Evolutionary conservation across 2,888 invertebrate genomes (phyloP).

Genomic region (Polydrusus cervinus): DNA sequence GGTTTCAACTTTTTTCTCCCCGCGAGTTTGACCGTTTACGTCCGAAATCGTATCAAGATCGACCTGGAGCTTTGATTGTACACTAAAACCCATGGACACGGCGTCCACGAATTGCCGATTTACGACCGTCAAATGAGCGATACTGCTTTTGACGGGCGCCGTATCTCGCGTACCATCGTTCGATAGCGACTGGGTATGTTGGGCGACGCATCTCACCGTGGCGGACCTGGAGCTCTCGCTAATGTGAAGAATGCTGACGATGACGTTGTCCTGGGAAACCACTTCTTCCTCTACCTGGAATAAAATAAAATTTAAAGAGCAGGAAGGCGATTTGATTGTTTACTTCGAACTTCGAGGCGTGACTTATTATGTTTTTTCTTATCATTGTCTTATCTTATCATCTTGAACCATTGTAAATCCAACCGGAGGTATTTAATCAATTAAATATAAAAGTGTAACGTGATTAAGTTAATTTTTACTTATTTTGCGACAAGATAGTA

Average conservation of each 20-base stretch:
- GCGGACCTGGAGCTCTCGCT: constrained; percentile 72
- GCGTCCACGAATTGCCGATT: constrained; percentile 40
- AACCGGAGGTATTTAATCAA: too few relatives aligned
- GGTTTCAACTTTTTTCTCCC: not conserved
- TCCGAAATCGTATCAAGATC: not conserved
- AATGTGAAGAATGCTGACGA: constrained; percentile 74
- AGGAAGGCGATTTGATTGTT: not conserved
- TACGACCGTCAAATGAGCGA: constrained; percentile 38
- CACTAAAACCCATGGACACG: constrained; percentile 42
- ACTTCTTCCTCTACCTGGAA: constrained; percentile 71
- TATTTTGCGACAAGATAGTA: too few relatives aligned
- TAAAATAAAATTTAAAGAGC: constrained; percentile 23
- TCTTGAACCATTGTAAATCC: too few relatives aligned
- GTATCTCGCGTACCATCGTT: constrained; percentile 40
- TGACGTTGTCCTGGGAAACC: constrained; percentile 60
- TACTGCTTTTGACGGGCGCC: constrained; percentile 28
- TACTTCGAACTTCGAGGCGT: not conserved
- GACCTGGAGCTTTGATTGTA: not conserved
- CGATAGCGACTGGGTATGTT: constrained; percentile 29
- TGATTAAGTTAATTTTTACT: too few relatives aligned
- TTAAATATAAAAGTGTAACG: too few relatives aligned
- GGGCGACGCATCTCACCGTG: constrained; percentile 64
- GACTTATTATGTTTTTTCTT: too few relatives aligned
- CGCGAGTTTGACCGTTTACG: not conserved
- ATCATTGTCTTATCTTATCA: too few relatives aligned